Evolutionary conservation across 2,888 invertebrate species (phyloP), one percentile per base, ranked within the genome.

Genomic region (Disparrhopalites patrizii): DNA sequence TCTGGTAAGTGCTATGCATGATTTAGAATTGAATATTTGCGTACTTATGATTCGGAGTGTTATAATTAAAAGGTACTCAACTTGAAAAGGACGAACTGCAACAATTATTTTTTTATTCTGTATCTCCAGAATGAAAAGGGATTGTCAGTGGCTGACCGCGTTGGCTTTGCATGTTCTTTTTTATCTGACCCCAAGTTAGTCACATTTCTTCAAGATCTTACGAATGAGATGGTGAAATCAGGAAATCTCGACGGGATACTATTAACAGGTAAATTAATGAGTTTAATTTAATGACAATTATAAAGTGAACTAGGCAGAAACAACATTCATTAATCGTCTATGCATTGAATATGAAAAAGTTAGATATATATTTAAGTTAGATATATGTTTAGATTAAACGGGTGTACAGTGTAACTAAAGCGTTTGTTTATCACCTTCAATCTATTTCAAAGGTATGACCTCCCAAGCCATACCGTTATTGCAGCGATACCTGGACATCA

Each of bases 111-210:
- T n/a, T n/a, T n/a, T n/a, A n/a, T n/a, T n/a, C n/a, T n/a, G n/a
- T n/a, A n/a, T n/a, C n/a, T 81, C 57, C 78, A 93, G 89, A 87
- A 87, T 77, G 94, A 95, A 80, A 85, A 84, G 47, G 90, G 87
- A 52, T 87, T 96, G 81, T 87, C 89, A 0, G 86, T 96, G 8
- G 88, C 89, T 73, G 94, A 94, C 81, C 84, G 91, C 76, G 87
- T 94, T 60, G 93, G 93, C n/a, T 93, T 94, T 81, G 93, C 93
- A 23, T 88, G 91, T 77, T 86, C 87, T 77, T 94, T 88, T 81
- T 82, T 94, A 28, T 85, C 91, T 1, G 95, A 96, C 81, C 81
- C 81, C 20, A 86, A 89, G 80, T 82, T 96, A 70, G 82, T 85
- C 66, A 90, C 91, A 50, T 95, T 89, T 81, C 82, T 95, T 57